Base-by-base conservation (phyloP, 2,888 invertebrate genomes). In the Lacanobia oleracea region DNA sequence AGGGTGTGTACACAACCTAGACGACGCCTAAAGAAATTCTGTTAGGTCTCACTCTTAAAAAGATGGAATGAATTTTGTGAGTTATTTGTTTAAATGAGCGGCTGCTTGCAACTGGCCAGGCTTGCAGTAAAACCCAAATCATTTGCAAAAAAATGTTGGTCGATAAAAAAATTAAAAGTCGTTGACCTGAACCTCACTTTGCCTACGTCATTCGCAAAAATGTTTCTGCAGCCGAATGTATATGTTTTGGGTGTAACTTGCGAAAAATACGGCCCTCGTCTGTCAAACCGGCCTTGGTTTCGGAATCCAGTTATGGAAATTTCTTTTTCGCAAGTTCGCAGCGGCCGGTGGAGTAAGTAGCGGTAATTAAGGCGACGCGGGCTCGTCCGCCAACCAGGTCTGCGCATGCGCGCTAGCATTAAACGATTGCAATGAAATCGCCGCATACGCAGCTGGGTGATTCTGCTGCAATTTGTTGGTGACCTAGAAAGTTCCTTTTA, bases 261-360 rank as follows among this genome's bases (percentile, higher is more conserved):
- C 72, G 43, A 70, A 85, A 82, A 70, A 77, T 60, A 75, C 67
- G 53, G 53, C 69, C 50, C 56, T 67, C 70, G 61, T 70, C 69
- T 48, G 66, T 50, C 60, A 54, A 72, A 75, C 82, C 59, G 60
- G 75, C 62, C 63, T 64, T 62, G 40, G 53, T 69, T 84, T 67
- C 23, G 71, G 73, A 68, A 77, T 82, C 83, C 77, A 50, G 83
- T 83, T 80, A 73, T 83, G 83, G 71, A 76, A 79, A 85, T 83
- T 73, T 77, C 67, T 85, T 83, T 82, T 86, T 81, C 81, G 82
- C 77, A 83, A 85, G 73, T 83, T 60, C 64, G 40, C 69, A 67
- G 57, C 62, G 50, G 48, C 23, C 59, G 59, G 63, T 62, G 61
- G 68, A 79, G 67, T 79, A 74, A 79, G 87, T 72, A 79, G 70